These are phyloP conservation scores for Cyanistes caeruleus DNA, from an alignment of 2,113 vertebrate genomes.

Conservation along the genomic window DNA sequence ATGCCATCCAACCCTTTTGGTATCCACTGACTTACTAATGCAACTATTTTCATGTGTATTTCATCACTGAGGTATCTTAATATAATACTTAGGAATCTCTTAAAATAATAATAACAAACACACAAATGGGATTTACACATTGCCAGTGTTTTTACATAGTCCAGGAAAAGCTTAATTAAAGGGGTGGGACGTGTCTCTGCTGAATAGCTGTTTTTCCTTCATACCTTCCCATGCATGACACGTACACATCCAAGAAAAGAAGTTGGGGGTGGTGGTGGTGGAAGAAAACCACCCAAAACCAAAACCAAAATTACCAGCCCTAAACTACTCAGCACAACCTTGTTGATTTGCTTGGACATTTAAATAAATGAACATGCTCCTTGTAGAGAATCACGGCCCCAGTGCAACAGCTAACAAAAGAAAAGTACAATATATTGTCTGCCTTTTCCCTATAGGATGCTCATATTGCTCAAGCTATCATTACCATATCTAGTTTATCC, in stretches of 20 bases:
- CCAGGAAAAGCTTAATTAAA: slow-evolving; percentile 65
- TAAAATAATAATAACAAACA: slow-evolving; percentile 32
- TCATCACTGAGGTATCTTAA: slow-evolving; percentile 16
- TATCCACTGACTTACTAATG: not conserved
- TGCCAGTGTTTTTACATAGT: slow-evolving; percentile 44
- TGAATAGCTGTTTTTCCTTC: slow-evolving; percentile 58
- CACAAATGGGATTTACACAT: slow-evolving; percentile 39
- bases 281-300: slow-evolving; percentile 29
- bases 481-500: not conserved
- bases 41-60: slow-evolving; percentile 36
- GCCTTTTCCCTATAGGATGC: not conserved
- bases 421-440: not conserved
- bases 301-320: not conserved
- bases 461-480: not conserved
- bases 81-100: slow-evolving; percentile 16
- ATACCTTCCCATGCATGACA: slow-evolving; percentile 57
- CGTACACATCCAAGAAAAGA: slow-evolving; percentile 34
- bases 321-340: not conserved
- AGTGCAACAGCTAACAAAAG: not conserved
- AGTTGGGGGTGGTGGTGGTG: not conserved
- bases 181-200: slow-evolving; percentile 6
- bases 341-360: not conserved
- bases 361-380: not conserved
- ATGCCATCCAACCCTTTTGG: slow-evolving; percentile 8
- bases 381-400: not conserved